Evolutionary conservation across 2,888 invertebrate species (phyloP), one percentile per base, ranked within the genome.

Genomic region (Entomobrya multifasciata): DNA sequence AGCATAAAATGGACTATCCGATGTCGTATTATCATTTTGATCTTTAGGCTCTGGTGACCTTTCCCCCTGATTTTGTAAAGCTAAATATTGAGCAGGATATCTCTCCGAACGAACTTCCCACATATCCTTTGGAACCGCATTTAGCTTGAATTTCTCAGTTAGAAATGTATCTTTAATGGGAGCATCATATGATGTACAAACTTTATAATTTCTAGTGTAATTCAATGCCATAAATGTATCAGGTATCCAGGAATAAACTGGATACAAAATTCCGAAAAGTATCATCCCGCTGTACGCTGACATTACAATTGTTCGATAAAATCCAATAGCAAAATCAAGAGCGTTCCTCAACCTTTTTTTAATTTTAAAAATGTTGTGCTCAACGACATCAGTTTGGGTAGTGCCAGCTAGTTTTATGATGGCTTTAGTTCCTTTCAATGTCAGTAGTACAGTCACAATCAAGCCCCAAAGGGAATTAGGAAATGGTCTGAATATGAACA

Each of bases 231-330:
- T 20, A 49, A 87, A 87, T 41, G 79, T 67, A 6, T 74, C 72
- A 1, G 87, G 87, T 1, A 52, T 74, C 87, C 87, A 87, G 11
- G 67, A 49, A 17, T 83, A 83, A 0, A 52, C 0, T 0, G 87
- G 87, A 25, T 62, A 55, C 3, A 87, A 52, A 3, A 87, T 77
- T 8, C 78, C 82, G 5, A 78, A 49, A 1, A 87, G 74, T 17
- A 87, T 72, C 87, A 87, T 87, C 0, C 87, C 83, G 3, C 72
- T 36, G 20, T 87, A 87, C 10, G 79, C 57, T 0, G 79, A 79
- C 10, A 36, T 41, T 0, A 86, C 22, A 0, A 86, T 44, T 6
- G 20, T 57, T 30, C 72, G 17, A 49, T 55, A 25, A 6, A 72
- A n/a, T 0, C 72, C 72, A 17, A 0, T 41, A 11, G 52, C n/a